These are phyloP conservation scores for Octopus sinensis DNA, from an alignment of 1,140 invertebrate genomes.

Conservation along the genomic window DNA sequence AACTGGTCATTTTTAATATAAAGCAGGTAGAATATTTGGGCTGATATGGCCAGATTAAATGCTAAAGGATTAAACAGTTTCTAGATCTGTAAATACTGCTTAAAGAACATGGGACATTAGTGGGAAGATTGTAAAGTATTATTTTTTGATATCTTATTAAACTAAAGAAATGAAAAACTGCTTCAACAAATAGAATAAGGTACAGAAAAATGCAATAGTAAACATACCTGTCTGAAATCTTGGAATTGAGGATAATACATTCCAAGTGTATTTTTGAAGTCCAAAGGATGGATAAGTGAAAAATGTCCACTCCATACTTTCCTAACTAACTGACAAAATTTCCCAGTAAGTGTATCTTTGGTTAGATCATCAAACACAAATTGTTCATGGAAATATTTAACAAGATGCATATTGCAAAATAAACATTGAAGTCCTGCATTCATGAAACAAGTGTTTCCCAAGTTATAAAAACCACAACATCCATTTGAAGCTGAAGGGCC, in stretches of 20 bases:
- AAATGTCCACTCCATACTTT: conserved; percentile 68
- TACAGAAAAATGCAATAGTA: too few species aligned
- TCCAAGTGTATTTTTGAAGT: conserved; percentile 67
- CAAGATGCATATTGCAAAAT: conserved; percentile 56
- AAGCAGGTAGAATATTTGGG: too few species aligned
- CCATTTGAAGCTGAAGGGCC: conserved; percentile 57
- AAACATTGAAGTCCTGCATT: conserved; percentile 70
- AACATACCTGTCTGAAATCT: conserved; percentile 50
- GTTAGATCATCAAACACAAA: conserved; percentile 29
- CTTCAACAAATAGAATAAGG: too few species aligned
- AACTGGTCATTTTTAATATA: too few species aligned
- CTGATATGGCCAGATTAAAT: too few species aligned
- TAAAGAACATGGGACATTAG: too few species aligned
- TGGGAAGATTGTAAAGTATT: too few species aligned
- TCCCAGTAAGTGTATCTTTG: conserved; percentile 49
- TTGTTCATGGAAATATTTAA: conserved; percentile 62
- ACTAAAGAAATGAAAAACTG: too few species aligned
- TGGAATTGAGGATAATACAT: conserved; percentile 68
- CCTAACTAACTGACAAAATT: conserved; percentile 63
- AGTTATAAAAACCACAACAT: conserved; percentile 67
- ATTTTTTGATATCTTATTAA: too few species aligned
- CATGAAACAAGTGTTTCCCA: conserved; percentile 75
- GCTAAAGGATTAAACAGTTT: too few species aligned
- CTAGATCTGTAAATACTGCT: too few species aligned
- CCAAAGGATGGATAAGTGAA: conserved; percentile 62